Evolutionary conservation across 2,888 invertebrate species (phyloP).

Genomic region (Callyntrura guangdongensis): DNA sequence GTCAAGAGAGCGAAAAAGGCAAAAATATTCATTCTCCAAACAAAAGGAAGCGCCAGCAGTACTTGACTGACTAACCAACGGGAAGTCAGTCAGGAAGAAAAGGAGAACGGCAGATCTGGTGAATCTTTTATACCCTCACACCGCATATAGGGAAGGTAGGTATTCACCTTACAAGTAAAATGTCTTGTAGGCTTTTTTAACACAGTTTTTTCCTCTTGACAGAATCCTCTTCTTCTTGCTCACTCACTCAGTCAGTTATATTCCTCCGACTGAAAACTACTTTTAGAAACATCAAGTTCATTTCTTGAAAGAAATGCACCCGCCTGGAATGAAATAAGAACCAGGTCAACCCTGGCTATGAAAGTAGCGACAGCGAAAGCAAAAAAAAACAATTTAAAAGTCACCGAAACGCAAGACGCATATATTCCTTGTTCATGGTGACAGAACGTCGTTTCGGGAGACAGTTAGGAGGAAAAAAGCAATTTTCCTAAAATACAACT

Average conservation of each 20-base stretch:
- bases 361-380: slow-evolving; percentile 6
- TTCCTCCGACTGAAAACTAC: slow-evolving; percentile 20
- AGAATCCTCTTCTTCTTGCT: slow-evolving; percentile 5
- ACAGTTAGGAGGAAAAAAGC: neutral
- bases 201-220: slow-evolving; percentile 44
- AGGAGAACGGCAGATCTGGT: slow-evolving; percentile 11
- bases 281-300: slow-evolving; percentile 37
- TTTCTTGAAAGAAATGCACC: slow-evolving; percentile 22
- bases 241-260: too few relatives aligned
- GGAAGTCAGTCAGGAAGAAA: neutral
- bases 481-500: neutral
- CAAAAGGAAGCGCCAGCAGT: neutral
- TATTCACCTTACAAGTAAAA: too few relatives aligned
- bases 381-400: neutral
- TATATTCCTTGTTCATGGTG: too few relatives aligned
- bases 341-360: neutral
- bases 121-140: neutral
- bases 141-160: neutral
- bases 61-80: neutral
- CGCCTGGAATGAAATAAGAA: slow-evolving; percentile 9
- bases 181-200: neutral
- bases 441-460: too few relatives aligned
- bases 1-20: too few relatives aligned
- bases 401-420: neutral
- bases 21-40: too few relatives aligned